A percentile compares a stretch with the other conserved stretches of the same genome.
These are phyloP conservation scores for Drosophila greeni DNA, from an alignment of 2,888 invertebrate species.

Conservation along the genomic window DNA sequence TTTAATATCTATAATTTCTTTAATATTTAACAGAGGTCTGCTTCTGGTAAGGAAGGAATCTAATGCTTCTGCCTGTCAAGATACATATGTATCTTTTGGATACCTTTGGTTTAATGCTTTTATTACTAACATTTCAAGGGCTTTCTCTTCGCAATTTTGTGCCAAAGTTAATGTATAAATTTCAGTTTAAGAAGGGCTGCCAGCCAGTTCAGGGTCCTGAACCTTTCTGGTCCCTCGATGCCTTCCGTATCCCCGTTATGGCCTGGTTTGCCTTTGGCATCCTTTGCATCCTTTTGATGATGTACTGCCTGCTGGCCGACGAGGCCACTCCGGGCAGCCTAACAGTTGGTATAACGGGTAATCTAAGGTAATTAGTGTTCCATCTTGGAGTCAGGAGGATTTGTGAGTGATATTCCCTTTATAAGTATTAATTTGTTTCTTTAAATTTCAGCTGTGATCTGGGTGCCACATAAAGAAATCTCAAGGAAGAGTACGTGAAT, in stretches of 20 bases:
- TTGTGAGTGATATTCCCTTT: background rate
- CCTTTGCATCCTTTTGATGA: conserved; percentile 27
- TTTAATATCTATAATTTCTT: background rate
- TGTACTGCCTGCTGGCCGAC: conserved; percentile 20
- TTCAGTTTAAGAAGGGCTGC: conserved; percentile 17
- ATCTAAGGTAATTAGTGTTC: conserved; percentile 8
- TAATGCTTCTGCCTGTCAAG: background rate
- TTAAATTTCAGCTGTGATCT: background rate
- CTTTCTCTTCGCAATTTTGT: background rate
- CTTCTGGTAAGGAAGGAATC: background rate
- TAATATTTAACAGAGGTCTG: background rate
- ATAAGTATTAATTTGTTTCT: background rate
- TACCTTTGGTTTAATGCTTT: background rate
- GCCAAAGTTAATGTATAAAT: conserved; percentile 15
- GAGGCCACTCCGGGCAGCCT: conserved; percentile 1
- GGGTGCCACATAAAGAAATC: background rate
- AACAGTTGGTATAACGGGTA: background rate
- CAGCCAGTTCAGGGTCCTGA: conserved; percentile 16
- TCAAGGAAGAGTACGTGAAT: background rate
- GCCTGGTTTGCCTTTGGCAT: conserved; percentile 19
- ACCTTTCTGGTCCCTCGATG: conserved; percentile 24
- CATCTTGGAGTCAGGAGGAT: too few species aligned
- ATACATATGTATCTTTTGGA: background rate
- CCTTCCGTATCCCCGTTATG: conserved; percentile 24
- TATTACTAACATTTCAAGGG: background rate